phyloP scores from a whole-genome alignment of 2,113 vertebrate genomes.

The Gallinago jamesoni region DNA sequence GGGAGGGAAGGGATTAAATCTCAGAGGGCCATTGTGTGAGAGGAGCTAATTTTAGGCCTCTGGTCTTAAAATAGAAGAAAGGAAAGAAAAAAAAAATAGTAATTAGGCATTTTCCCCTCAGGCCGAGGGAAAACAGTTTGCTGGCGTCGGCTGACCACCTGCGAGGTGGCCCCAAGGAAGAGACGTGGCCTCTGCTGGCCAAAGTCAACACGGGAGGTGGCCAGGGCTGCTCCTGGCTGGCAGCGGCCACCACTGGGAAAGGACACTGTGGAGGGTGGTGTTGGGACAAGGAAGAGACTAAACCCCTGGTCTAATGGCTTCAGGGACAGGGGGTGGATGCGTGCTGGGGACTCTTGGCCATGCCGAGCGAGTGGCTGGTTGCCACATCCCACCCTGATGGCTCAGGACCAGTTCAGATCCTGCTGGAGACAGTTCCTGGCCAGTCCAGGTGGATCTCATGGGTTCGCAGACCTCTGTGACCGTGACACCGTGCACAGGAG shows the following conservation, averaged over 20 bases:
- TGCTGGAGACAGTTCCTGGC: background rate
- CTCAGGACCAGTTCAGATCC: background rate
- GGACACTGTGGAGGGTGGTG: accelerated
- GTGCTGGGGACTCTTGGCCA: background rate
- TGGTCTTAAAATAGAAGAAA: slow-evolving; percentile 52
- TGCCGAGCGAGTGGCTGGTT: background rate
- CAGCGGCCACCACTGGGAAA: accelerated
- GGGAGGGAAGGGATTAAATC: background rate
- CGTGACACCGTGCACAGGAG: background rate
- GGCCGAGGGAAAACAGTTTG: background rate
- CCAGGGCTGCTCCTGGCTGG: background rate
- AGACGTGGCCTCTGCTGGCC: background rate
- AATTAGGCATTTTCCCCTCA: background rate
- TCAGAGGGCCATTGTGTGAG: slow-evolving; percentile 4
- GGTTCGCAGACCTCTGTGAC: background rate
- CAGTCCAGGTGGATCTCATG: background rate
- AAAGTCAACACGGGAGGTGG: background rate
- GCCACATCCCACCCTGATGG: background rate
- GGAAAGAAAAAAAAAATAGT: background rate
- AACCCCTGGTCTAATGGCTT: too few relatives aligned
- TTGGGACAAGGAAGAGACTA: background rate
- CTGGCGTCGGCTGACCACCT: background rate
- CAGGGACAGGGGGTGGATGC: background rate
- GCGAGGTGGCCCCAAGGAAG: background rate
- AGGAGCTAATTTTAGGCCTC: slow-evolving; percentile 20